phyloP scores from a whole-genome alignment of 2,113 vertebrate genomes.

The Paralichthys olivaceus region DNA sequence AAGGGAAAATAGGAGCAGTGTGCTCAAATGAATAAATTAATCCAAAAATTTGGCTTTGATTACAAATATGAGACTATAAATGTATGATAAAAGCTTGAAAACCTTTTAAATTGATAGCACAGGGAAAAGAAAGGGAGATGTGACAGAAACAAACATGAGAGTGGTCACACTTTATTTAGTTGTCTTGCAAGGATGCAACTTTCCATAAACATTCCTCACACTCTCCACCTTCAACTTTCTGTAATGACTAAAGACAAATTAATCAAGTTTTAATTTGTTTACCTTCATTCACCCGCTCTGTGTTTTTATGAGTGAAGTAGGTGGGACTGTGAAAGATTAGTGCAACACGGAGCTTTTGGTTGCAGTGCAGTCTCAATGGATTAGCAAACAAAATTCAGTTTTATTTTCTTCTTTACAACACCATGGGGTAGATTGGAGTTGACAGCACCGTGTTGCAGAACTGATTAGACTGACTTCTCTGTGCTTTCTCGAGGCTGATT shows the following conservation, averaged over 20 bases:
- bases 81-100: neutral
- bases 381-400: slow-evolving; percentile 33
- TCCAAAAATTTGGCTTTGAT: neutral
- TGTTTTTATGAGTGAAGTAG: slow-evolving; percentile 4
- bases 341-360: slow-evolving; percentile 22
- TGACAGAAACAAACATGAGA: neutral
- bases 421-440: slow-evolving; percentile 58
- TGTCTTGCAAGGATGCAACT: neutral
- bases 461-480: slow-evolving; percentile 54
- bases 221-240: slow-evolving; percentile 1
- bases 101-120: neutral
- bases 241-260: slow-evolving; percentile 2
- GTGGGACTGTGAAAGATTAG: slow-evolving; percentile 36
- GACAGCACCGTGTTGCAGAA: slow-evolving; percentile 49
- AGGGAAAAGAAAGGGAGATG: neutral
- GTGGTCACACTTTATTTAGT: neutral
- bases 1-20: neutral
- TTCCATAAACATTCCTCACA: neutral
- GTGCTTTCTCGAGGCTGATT: slow-evolving; percentile 48
- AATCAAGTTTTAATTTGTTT: slow-evolving; percentile 25
- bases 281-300: slow-evolving; percentile 17
- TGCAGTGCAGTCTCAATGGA: slow-evolving; percentile 19
- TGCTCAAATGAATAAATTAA: too few relatives aligned
- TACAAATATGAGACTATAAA: neutral
- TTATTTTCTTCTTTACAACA: slow-evolving; percentile 47